Percentiles rank a stretch among this genome's conserved stretches.
Evolutionary conservation across 2,888 invertebrate species (phyloP).

Genomic region (Eilema caniola): DNA sequence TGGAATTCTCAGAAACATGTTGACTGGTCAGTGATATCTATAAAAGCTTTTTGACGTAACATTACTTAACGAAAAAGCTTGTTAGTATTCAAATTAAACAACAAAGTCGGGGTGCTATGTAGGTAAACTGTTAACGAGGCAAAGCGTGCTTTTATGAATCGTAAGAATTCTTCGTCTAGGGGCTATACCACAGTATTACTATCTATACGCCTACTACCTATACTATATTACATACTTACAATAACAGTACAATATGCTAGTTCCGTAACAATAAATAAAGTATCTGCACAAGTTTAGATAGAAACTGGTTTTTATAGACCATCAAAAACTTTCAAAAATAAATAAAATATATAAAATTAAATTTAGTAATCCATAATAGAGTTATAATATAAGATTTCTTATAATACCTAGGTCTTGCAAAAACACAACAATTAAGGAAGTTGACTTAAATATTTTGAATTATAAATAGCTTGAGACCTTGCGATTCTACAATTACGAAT

Average conservation of each 20-base stretch:
- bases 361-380: not conserved
- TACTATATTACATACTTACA: not conserved
- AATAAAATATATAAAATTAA: not conserved
- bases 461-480: conserved; percentile 12
- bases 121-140: not conserved
- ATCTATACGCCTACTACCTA: no score
- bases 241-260: not conserved
- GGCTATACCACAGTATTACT: no score
- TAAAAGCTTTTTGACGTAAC: not conserved
- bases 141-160: not conserved
- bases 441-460: conserved; percentile 14
- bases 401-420: conserved; percentile 7
- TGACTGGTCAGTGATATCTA: not conserved
- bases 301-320: not conserved
- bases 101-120: not conserved
- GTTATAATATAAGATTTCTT: not conserved
- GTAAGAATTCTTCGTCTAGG: not conserved
- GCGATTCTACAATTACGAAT: conserved; percentile 6
- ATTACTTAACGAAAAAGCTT: not conserved
- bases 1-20: not conserved
- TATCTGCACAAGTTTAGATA: not conserved
- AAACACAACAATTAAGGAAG: conserved; percentile 12
- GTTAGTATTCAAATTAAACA: not conserved
- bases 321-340: no score
- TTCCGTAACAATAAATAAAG: not conserved